phyloP scores from a whole-genome alignment of 2,113 vertebrate genomes.

The Onychostruthus taczanowskii region DNA sequence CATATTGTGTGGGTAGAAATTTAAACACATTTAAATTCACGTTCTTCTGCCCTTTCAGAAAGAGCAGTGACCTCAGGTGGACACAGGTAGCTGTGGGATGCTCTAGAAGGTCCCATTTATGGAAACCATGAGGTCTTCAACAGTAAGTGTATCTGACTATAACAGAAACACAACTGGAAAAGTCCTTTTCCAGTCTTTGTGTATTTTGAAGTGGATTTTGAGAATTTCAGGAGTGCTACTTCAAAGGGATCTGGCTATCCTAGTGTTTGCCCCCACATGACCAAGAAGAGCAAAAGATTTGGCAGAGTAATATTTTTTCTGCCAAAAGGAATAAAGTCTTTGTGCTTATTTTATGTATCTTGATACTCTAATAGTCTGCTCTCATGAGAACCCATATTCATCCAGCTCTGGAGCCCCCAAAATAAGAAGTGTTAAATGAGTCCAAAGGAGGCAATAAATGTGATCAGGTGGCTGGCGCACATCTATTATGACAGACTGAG shows the following conservation, averaged over 20 bases:
- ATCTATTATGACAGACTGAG: neutral
- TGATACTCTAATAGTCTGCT: neutral
- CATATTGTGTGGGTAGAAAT: neutral
- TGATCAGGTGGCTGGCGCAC: neutral
- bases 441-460: neutral
- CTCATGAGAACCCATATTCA: neutral
- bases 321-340: neutral
- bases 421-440: neutral
- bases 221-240: neutral
- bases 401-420: neutral
- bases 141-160: neutral
- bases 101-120: neutral
- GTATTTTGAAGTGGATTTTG: neutral
- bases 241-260: neutral
- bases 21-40: neutral
- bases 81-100: rapidly evolving
- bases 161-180: neutral
- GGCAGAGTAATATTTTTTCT: neutral
- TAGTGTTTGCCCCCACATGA: neutral
- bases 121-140: neutral
- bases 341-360: neutral
- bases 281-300: neutral
- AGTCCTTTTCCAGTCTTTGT: neutral
- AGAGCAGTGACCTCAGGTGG: neutral
- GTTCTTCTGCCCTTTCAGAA: neutral